Base-by-base conservation (phyloP, 2,888 invertebrate species). In the Heliothis peltigera region DNA sequence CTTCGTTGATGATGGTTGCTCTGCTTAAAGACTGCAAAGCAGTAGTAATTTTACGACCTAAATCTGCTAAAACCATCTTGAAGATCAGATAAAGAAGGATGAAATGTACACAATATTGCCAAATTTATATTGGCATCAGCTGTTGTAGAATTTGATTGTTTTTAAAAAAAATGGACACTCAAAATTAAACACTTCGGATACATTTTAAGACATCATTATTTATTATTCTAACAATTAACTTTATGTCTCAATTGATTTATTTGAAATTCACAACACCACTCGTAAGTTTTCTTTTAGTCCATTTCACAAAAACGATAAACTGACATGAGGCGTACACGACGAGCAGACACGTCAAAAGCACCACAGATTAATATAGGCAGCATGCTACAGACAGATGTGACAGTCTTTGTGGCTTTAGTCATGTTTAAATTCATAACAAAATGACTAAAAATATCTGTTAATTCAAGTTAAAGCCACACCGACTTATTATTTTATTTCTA, bases 51-150 rank as follows among this genome's bases (percentile, higher is more conserved):
- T 99, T 99, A 90, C 99, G 97, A 90, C 99, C 99, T 92, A 99
- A 97, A 96, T 99, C 99, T 87, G 99, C 99, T 96, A 99, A 98
- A 92, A 99, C 99, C 99, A 99, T 99, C 91, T 96, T 97, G 89
- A 76, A 81, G 73, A 73, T 69, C 73, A 81, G 77, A 39, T 19
- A 54, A 51, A 43, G 51, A 46, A 52, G 32, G 60, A 43, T 64
- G 39, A 42, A 65, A 63, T 55, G 25, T 58, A 64, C 46, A 81
- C 70, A 69, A 64, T 70, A 73, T 59, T 57, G 75, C 68, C 73
- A 79, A 64, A 70, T 59, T 64, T 68, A 63, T 74, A 35, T 79
- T 75, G 67, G 73, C 72, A 85, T 87, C 86, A 86, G 86, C 86
- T 86, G 86, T 83, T 85, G 58, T 22, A 43, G 39, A 44, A 68